Conservation (phyloP, 2,888 invertebrate species). For the Trypoxylon attenuatum region DNA sequence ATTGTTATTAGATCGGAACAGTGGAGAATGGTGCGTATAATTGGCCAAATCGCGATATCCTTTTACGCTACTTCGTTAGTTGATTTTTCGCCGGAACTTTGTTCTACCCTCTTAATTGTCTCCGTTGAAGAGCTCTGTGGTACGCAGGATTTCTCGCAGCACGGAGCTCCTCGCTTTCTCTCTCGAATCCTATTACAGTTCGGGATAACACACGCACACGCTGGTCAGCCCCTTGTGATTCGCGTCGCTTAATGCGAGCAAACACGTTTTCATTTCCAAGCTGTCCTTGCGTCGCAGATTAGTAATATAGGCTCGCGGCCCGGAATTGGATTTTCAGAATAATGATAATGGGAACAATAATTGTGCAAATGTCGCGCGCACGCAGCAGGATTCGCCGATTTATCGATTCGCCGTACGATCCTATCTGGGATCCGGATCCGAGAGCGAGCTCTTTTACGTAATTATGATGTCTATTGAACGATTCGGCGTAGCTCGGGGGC, state of each 20-base stretch:
- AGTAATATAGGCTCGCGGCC: slow-evolving; percentile 28
- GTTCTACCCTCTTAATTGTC: too few species aligned
- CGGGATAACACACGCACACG: neutral
- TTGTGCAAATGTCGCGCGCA: slow-evolving; percentile 36
- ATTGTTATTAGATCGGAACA: too few species aligned
- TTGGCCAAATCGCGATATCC: too few species aligned
- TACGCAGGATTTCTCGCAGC: too few species aligned
- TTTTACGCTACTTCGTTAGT: too few species aligned
- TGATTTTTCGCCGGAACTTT: too few species aligned
- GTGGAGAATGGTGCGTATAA: too few species aligned
- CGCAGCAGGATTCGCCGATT: neutral
- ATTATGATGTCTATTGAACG: neutral
- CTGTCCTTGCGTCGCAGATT: slow-evolving; percentile 28
- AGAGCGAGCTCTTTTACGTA: neutral
- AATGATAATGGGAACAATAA: slow-evolving; percentile 41
- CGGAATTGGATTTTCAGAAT: slow-evolving; percentile 38
- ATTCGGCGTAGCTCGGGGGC: neutral
- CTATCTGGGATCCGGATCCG: too few species aligned
- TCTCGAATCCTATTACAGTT: slow-evolving; percentile 8
- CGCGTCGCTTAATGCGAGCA: slow-evolving; percentile 31
- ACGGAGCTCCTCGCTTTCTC: too few species aligned
- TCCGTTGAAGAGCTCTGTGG: too few species aligned
- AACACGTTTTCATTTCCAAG: slow-evolving; percentile 36
- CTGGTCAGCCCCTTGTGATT: slow-evolving; percentile 7
- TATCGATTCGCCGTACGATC: slow-evolving; percentile 40